Evolutionary conservation across 2,888 invertebrate genomes (phyloP).

Genomic region (Euzetes globulus): DNA sequence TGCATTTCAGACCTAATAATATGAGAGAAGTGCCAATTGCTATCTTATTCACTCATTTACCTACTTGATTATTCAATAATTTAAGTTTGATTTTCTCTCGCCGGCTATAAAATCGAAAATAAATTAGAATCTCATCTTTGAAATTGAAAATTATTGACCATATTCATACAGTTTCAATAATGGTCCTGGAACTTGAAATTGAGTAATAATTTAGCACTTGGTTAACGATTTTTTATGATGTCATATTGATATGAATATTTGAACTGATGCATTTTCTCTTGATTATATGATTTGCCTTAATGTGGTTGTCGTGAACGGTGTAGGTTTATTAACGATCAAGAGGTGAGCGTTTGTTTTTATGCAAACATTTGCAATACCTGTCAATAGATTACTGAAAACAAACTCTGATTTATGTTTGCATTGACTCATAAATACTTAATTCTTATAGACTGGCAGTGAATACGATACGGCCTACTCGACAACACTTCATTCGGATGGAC

Average conservation of each 20-base stretch:
- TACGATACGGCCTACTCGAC: conserved; percentile 17
- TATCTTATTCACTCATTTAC: background rate
- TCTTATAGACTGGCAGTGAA: conserved; percentile 23
- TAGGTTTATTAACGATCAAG: conserved; percentile 60
- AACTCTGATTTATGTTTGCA: conserved; percentile 8
- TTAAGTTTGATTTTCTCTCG: no score
- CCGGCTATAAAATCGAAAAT: no score
- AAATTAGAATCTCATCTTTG: background rate
- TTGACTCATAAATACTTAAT: conserved; percentile 7
- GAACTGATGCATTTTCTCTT: background rate
- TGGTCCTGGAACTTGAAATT: no score
- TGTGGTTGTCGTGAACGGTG: background rate
- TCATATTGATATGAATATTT: background rate
- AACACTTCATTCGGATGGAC: conserved; percentile 40
- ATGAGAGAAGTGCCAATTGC: background rate
- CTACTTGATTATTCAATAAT: background rate
- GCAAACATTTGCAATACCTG: background rate
- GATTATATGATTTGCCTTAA: background rate
- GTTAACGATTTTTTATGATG: no score
- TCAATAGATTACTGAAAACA: background rate
- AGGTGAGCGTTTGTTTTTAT: conserved; percentile 52
- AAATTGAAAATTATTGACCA: background rate
- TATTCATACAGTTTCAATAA: no score
- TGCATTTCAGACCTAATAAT: background rate
- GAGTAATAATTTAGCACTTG: no score